Conservation (phyloP, 2,113 vertebrate species). For the Ibidorhyncha struthersii region DNA sequence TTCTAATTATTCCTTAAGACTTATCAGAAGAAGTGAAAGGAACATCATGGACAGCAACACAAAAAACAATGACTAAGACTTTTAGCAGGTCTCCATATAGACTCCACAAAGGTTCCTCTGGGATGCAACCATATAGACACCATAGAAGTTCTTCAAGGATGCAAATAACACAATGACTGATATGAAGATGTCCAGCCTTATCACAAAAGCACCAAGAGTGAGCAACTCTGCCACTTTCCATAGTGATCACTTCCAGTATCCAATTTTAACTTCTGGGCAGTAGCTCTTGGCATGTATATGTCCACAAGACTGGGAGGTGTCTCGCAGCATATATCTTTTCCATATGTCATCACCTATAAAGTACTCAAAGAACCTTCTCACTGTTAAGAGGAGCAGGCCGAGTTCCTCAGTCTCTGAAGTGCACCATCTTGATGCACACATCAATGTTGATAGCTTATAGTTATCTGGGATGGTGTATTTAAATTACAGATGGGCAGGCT, state of each 20-base stretch:
- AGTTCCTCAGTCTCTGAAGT: not conserved
- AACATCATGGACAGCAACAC: fast-evolving
- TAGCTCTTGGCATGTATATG: fast-evolving
- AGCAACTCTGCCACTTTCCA: not conserved
- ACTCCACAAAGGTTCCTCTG: not conserved
- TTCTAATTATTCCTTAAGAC: not conserved
- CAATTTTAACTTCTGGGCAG: not conserved
- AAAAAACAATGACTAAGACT: not conserved
- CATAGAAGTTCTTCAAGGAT: not conserved
- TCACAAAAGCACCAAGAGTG: fast-evolving
- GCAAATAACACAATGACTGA: not conserved
- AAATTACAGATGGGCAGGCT: not conserved
- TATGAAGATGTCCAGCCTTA: not conserved
- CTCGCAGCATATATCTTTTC: not conserved
- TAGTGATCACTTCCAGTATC: not conserved
- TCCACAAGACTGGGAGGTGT: not conserved
- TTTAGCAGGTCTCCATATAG: not conserved
- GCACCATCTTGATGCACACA: fast-evolving
- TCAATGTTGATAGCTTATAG: fast-evolving
- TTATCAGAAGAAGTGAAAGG: not conserved
- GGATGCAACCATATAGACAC: fast-evolving
- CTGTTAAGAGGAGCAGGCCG: not conserved
- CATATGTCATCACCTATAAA: not conserved
- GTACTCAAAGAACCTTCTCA: not conserved
- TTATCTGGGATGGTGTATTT: not conserved